Evolutionary conservation across 2,113 vertebrate species (phyloP), one percentile per base, ranked within the genome.

Genomic region (Leucoraja erinaceus): DNA sequence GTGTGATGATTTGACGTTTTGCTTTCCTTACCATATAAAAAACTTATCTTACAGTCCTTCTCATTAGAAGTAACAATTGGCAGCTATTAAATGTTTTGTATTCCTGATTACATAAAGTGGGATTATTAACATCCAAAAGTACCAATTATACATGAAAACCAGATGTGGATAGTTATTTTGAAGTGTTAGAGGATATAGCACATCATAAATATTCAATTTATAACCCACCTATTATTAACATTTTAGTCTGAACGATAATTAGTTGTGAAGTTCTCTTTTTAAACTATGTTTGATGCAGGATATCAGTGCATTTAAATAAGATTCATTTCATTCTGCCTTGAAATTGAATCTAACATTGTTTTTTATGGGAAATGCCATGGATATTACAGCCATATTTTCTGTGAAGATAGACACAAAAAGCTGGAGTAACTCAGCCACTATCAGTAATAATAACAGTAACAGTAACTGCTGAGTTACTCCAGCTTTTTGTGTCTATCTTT

Each of bases 151-250:
- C 83, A 31, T 63, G 12, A 61, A n/a, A 31, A 63, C 83, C 83
- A 88, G 83, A 61, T 63, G 83, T 88, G 59, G 18, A 25, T 66
- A 31, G 28, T 66, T 31, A 31, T 66, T 14, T 18, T 63, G 83
- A 88, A 88, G 83, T 31, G 14, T 63, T 63, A 18, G 59, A 66
- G 59, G 83, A 88, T 66, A n/a, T n/a, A 31, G 28, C 59, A 88
- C 28, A 88, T 59, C 83, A 88, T 88, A 66, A 88, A 88, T 66
- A 63, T n/a, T 14, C 83, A 88, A 88, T 66, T 88, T 88, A 66
- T 88, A 31, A 31, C 59, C 28, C 28, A n/a, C 0, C 28, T 16
- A 88, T 88, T 88, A 11, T 63, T 31, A 66, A 31, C 28, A 12
- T 63, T 22, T 63, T 31, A 59, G 12, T 4, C 54, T 22, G 56